These are phyloP conservation scores for Nomada hirtipes DNA, from an alignment of 2,888 invertebrate species.

Conservation along the genomic window DNA sequence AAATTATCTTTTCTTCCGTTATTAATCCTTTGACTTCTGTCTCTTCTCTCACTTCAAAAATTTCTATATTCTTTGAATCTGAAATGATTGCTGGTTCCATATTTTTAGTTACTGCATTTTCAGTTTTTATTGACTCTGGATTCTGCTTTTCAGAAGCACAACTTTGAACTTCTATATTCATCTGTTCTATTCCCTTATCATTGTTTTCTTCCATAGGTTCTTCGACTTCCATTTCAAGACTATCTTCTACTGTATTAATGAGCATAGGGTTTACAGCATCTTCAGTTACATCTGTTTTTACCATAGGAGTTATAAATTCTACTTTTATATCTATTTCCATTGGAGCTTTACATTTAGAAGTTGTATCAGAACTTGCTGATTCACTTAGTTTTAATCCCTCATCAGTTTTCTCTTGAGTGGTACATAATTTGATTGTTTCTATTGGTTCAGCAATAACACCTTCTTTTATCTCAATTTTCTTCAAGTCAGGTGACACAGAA, in stretches of 20 bases:
- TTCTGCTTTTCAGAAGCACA: not conserved
- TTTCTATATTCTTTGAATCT: not conserved
- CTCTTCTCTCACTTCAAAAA: not conserved
- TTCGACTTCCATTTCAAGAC: not conserved
- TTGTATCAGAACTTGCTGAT: not conserved
- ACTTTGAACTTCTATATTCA: slow-evolving; percentile 11
- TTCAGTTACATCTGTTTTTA: not conserved
- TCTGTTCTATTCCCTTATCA: not conserved
- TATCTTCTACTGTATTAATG: not conserved
- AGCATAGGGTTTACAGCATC: not conserved
- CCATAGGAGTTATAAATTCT: not conserved
- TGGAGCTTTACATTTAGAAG: not conserved
- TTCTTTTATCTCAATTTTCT: slow-evolving; percentile 2
- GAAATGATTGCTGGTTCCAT: slow-evolving; percentile 5
- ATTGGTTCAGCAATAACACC: not conserved
- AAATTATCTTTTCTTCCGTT: not conserved
- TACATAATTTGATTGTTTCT: not conserved
- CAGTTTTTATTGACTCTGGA: slow-evolving; percentile 2
- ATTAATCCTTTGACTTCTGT: not conserved
- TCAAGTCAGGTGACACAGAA: not conserved
- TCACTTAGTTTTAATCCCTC: not conserved
- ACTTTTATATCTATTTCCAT: slow-evolving; percentile 13
- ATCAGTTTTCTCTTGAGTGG: not conserved
- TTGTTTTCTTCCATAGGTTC: not conserved
- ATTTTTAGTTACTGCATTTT: slow-evolving; percentile 10